Base-by-base conservation (phyloP, 2,113 vertebrate species). In the Centropus bengalensis region DNA sequence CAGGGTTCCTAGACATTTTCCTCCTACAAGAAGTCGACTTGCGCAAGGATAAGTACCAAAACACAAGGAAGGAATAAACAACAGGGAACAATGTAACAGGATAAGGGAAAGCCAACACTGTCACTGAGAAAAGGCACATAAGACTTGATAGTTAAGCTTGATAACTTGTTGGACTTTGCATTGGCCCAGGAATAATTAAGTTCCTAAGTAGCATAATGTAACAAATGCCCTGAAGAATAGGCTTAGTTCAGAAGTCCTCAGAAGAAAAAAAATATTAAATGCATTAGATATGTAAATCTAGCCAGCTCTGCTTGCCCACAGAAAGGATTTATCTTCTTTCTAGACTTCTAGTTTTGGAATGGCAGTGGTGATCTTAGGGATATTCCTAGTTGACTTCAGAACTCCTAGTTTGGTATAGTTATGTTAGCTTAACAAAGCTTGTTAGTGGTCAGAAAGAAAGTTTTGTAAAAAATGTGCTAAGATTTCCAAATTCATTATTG, bases 201-300 rank as follows among this genome's bases (percentile, higher is more conserved):
- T 9, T 91, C 71, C 38, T 26, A 51, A 63, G n/a, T 42, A 33
- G 30, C 27, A 42, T 14, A 56, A 56, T 96, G 70, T 47, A 70
- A 90, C 52, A 86, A 88, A 64, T 36, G 21, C 26, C 62, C 56
- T 36, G 40, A 88, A 82, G 58, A 92, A 69, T 12, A 78, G 58
- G 64, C 47, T 86, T 78, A 67, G 42, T 82, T 82, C 91, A 91
- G 62, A 84, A 93, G 30, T 19, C 9, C 17, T 88, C 24, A 52
- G 32, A 88, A 83, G 38, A 14, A 67, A 81, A 68, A 83, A 51
- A 52, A 78, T 6, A 26, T 49, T 8, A 89, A 92, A 78, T 56
- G 14, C 24, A 75, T 83, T 89, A 67, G 36, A 59, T 88, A 92
- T 49, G 74, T 71, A 94, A 87, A 92, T 91, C 58, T 76, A 68